Conservation (phyloP, 2,797 vertebrate genomes). For the Enteromius viviparus region DNA sequence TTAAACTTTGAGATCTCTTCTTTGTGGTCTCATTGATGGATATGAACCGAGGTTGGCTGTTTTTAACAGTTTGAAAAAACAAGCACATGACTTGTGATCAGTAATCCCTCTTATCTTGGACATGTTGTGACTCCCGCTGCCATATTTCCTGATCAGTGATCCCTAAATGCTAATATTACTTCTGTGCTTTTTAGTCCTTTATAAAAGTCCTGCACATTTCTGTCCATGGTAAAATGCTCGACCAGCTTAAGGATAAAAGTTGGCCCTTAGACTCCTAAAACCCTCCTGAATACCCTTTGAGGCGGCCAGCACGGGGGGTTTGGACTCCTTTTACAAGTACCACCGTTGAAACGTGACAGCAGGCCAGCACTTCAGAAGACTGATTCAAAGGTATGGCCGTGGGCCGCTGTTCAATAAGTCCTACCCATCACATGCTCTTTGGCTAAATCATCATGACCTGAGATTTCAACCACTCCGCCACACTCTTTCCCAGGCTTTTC, state of each 20-base stretch:
- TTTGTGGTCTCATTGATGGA: conserved; percentile 5
- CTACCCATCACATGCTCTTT: conserved; percentile 50
- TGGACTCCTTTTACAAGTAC: conserved; percentile 40
- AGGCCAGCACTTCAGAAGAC: conserved; percentile 45
- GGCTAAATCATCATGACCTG: conserved; percentile 56
- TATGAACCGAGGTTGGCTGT: conserved; percentile 11
- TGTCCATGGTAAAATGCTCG: conserved; percentile 31
- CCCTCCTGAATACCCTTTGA: conserved; percentile 52
- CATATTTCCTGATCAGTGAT: conserved; percentile 52
- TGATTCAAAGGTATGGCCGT: conserved; percentile 29
- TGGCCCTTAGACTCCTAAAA: conserved; percentile 45
- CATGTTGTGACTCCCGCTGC: conserved; percentile 49
- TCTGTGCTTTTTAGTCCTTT: conserved; percentile 36
- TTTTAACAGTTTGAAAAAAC: conserved; percentile 32
- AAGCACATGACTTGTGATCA: conserved; percentile 42
- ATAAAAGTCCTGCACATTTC: conserved; percentile 38
- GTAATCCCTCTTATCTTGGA: conserved; percentile 45
- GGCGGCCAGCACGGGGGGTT: conserved; percentile 41
- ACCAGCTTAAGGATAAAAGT: conserved; percentile 56
- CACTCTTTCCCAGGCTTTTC: conserved; percentile 59
- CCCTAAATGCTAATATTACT: conserved; percentile 55
- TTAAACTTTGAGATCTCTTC: not conserved
- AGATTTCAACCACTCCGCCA: conserved; percentile 42
- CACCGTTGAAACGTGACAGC: conserved; percentile 49
- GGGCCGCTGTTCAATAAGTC: conserved; percentile 36